A percentile compares a stretch with the other conserved stretches of the same genome.
phyloP scores from a whole-genome alignment of 2,113 vertebrate genomes.

The Rhinoderma darwinii region DNA sequence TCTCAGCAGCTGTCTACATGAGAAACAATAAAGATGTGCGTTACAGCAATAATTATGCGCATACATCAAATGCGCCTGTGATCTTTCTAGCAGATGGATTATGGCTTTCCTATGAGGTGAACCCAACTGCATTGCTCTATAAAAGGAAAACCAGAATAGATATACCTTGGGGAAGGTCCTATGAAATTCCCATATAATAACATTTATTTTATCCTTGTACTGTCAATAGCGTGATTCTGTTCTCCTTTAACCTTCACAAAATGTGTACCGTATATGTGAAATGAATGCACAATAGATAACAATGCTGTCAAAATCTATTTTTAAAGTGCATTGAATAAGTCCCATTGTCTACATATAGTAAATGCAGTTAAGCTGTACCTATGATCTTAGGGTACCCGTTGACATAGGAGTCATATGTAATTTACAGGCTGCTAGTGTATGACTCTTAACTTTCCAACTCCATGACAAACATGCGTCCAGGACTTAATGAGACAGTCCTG shows the following conservation, averaged over 20 bases:
- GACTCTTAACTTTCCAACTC: background rate
- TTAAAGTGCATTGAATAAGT: no score
- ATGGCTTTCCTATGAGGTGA: conserved; percentile 61
- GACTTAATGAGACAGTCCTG: background rate
- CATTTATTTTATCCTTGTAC: background rate
- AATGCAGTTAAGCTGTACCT: background rate
- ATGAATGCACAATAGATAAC: background rate
- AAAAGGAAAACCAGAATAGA: conserved; percentile 44
- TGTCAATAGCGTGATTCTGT: background rate
- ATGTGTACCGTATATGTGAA: background rate
- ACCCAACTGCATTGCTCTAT: conserved; percentile 58
- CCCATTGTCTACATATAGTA: background rate
- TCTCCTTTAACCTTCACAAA: background rate
- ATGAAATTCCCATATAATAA: conserved; percentile 53
- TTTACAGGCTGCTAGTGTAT: no score
- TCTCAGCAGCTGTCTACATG: conserved; percentile 61
- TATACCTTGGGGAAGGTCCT: conserved; percentile 63
- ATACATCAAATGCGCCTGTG: conserved; percentile 64
- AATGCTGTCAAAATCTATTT: background rate
- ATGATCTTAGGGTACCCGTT: background rate
- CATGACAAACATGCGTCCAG: background rate
- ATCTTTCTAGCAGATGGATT: conserved; percentile 61
- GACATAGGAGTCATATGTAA: no score
- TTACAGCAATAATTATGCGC: conserved; percentile 65
- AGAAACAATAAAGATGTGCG: conserved; percentile 63